Percentiles rank a stretch among this genome's conserved stretches.
phyloP scores from a whole-genome alignment of 23 tunicate species.

The Halocynthia aurantium region DNA sequence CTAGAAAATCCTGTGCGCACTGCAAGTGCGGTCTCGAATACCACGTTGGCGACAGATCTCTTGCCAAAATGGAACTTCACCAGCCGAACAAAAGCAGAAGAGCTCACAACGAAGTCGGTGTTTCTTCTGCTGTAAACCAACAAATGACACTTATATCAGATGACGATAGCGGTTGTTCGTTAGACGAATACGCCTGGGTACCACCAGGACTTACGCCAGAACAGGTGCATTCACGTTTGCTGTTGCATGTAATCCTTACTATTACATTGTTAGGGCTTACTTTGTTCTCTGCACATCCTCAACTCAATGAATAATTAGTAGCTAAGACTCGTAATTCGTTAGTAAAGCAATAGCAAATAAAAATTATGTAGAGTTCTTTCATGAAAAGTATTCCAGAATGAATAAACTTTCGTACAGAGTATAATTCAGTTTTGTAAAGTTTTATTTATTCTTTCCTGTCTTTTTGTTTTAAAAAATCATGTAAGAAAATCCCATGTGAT shows the following conservation, averaged over 20 bases:
- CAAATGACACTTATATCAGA: slow-evolving; percentile 41
- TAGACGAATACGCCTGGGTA: slow-evolving; percentile 98
- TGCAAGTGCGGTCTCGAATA: slow-evolving; percentile 69
- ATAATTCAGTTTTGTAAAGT: no score
- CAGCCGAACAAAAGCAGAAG: slow-evolving; percentile 14
- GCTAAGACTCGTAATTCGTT: no score
- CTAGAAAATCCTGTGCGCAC: slow-evolving; percentile 75
- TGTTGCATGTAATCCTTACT: background rate
- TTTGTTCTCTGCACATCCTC: no score
- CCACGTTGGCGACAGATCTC: slow-evolving; percentile 38
- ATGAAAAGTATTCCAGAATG: no score
- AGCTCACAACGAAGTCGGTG: slow-evolving; percentile 31
- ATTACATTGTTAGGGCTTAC: no score
- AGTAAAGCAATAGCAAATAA: no score
- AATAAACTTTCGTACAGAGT: no score
- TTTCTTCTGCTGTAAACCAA: slow-evolving; percentile 26
- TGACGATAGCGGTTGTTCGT: slow-evolving; percentile 78
- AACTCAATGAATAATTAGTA: no score
- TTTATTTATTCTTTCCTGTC: no score
- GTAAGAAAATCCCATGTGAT: no score
- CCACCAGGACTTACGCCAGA: slow-evolving; percentile 84
- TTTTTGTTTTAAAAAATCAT: no score
- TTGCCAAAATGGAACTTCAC: slow-evolving; percentile 21
- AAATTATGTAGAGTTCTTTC: no score
- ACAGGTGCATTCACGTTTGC: slow-evolving; percentile 45